Conservation (phyloP, 2,888 invertebrate species). For the Tineola bisselliella region DNA sequence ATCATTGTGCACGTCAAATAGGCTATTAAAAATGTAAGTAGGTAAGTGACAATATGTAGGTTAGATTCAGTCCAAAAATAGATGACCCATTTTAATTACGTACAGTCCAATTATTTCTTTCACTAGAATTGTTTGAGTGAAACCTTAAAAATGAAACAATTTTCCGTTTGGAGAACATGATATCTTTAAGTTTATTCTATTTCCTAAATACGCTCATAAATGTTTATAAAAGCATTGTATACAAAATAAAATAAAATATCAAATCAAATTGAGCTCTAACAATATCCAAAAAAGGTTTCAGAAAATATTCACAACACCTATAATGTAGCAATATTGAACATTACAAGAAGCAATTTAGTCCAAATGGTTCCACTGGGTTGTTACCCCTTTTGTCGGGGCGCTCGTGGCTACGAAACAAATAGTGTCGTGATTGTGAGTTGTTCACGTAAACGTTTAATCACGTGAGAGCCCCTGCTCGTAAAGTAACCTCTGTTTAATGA, state of each 20-base stretch:
- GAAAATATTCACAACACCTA: neutral
- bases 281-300: neutral
- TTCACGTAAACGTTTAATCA: neutral
- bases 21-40: too few relatives aligned
- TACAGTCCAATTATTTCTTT: too few relatives aligned
- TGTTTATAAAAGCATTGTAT: neutral
- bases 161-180: too few relatives aligned
- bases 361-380: neutral
- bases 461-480: constrained; percentile 20
- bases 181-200: too few relatives aligned
- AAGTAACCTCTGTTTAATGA: constrained; percentile 47
- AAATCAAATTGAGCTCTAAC: neutral
- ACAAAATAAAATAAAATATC: neutral
- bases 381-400: neutral
- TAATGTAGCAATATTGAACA: neutral
- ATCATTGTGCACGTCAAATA: too few relatives aligned
- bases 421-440: neutral
- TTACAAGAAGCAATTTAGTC: neutral
- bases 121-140: too few relatives aligned
- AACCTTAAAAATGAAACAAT: too few relatives aligned
- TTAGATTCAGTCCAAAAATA: too few relatives aligned
- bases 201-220: too few relatives aligned
- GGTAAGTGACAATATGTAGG: too few relatives aligned
- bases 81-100: too few relatives aligned
- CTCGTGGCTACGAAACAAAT: neutral